A percentile compares a stretch with the other conserved stretches of the same genome.
Conservation (phyloP, 2,888 invertebrate species). For the Dryococelus australis region DNA sequence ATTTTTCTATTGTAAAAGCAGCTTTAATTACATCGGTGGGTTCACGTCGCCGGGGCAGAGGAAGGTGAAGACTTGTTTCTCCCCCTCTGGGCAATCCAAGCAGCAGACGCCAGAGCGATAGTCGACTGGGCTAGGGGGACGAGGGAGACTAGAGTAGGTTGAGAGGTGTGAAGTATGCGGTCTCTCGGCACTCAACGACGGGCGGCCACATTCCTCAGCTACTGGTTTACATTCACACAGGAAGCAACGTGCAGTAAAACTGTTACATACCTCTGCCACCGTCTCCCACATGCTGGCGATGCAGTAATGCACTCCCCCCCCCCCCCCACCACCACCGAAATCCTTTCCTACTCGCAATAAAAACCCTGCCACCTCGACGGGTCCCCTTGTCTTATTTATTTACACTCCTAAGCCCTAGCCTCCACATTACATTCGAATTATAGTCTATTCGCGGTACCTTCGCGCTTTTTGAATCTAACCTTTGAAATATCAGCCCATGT, state of each 20-base stretch:
- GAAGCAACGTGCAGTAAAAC: neutral
- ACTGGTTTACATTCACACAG: slow-evolving; percentile 2
- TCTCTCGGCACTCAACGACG: neutral
- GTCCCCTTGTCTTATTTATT: neutral
- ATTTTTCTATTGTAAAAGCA: no score
- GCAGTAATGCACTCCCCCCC: neutral
- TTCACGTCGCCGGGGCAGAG: no score
- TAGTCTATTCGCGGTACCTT: no score
- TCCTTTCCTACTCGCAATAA: neutral
- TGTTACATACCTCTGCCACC: neutral
- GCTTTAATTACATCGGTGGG: no score
- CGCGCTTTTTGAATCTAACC: no score
- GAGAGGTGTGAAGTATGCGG: slow-evolving; percentile 4
- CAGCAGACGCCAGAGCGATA: neutral
- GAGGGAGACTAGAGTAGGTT: neutral
- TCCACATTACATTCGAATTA: no score
- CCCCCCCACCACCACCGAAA: neutral
- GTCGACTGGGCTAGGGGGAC: neutral
- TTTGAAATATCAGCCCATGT: no score
- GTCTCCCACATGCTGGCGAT: neutral
- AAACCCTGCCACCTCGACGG: neutral
- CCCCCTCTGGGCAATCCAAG: neutral
- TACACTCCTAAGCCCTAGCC: no score
- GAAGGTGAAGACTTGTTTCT: no score
- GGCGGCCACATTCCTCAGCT: slow-evolving; percentile 10